A percentile compares a stretch with the other conserved stretches of the same genome.
Evolutionary conservation across 2,888 invertebrate species (phyloP).

Genomic region (Laothoe populi): DNA sequence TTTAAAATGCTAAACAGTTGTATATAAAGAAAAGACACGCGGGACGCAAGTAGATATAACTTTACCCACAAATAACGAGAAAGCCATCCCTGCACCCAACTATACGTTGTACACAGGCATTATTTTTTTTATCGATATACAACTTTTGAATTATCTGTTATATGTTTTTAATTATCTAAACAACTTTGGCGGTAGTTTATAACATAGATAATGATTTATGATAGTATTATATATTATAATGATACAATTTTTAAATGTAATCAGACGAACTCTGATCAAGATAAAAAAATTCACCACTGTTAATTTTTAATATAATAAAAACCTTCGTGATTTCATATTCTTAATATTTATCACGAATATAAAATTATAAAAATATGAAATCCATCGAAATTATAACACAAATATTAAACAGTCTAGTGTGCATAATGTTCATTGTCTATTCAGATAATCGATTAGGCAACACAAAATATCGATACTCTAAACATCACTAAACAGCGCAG

Average conservation of each 20-base stretch:
- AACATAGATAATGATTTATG: too few species aligned
- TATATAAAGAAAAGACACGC: neutral
- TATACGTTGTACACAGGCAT: neutral
- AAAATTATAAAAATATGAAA: neutral
- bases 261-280: too few species aligned
- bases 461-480: slow-evolving; percentile 1
- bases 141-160: neutral
- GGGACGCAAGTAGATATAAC: neutral
- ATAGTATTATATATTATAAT: too few species aligned
- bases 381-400: too few species aligned
- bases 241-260: neutral
- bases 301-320: too few species aligned
- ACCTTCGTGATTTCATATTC: neutral
- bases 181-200: too few species aligned
- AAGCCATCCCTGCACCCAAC: neutral
- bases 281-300: too few species aligned
- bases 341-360: neutral
- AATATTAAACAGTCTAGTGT: too few species aligned
- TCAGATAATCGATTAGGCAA: neutral
- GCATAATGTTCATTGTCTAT: too few species aligned
- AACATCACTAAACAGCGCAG: slow-evolving; percentile 16
- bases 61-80: slow-evolving; percentile 8
- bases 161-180: too few species aligned
- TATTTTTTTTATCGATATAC: neutral
- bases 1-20: neutral